Base-by-base conservation (phyloP, 2,113 vertebrate genomes). In the Nicator chloris region DNA sequence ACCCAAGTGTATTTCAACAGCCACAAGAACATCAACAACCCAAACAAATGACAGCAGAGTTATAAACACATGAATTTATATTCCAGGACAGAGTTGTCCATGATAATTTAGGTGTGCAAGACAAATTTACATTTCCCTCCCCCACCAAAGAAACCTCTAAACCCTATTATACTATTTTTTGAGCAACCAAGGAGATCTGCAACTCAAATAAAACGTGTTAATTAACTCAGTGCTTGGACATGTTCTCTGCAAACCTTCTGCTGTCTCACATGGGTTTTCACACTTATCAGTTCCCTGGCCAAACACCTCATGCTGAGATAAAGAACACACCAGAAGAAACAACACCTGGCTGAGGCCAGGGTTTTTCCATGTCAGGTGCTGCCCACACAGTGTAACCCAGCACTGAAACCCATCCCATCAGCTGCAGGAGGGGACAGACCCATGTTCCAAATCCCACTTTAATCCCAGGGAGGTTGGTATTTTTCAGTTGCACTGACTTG, bases 361-460 rank as follows among this genome's bases (percentile, higher is more conserved):
- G 19, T n/a, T 96, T 92, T 94, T 95, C 93, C 90, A 37, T 3
- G 22, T 22, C 59, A 53, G 21, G 77, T 13, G 10, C 71, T 86
- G 82, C 70, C 51, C 2, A 6, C 2, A 2, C 9, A 1, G 0
- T 15, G 31, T 16, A 14, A 44, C 15, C 30, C 35, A 54, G 86
- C 82, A 26, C 82, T 21, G 59, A 49, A n/a, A 77, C 39, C 40
- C 13, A 5, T 11, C 56, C 73, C 77, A 28, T 15, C 0, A 3
- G 33, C 72, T 63, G 78, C 15, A 5, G 45, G 39, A 78, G 44
- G 37, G 53, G 19, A 54, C 49, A 86, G 65, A 35, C 8, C 22
- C 2, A 1, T 1, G 13, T 7, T 45, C 56, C 8, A 63, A 82
- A 61, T 5, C 23, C 33, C 75, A 65, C 27, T 69, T 71, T 50